These are phyloP conservation scores for Paramuricea clavata DNA, from an alignment of 92 coral and sea anemone species.

Conservation along the genomic window DNA sequence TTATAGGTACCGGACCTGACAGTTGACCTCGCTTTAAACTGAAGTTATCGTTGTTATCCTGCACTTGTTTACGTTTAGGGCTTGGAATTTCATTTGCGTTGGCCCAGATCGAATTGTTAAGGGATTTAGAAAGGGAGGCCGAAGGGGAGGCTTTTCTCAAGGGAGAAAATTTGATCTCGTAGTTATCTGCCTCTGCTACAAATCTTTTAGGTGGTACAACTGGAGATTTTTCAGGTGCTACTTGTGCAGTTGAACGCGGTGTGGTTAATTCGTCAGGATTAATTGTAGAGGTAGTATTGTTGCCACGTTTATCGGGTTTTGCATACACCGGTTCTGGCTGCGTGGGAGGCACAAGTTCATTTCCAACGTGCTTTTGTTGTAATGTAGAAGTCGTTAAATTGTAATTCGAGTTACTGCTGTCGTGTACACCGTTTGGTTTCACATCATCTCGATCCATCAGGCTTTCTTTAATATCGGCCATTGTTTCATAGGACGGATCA, in stretches of 20 bases:
- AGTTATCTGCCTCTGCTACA: background rate
- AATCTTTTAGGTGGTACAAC: conserved; percentile 31
- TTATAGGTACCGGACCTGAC: conserved; percentile 8
- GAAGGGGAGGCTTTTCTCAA: conserved; percentile 35
- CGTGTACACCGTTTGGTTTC: background rate
- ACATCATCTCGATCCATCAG: background rate
- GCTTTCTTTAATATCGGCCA: background rate
- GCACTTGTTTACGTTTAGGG: conserved; percentile 25
- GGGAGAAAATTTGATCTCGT: conserved; percentile 34
- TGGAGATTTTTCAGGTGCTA: background rate
- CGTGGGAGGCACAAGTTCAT: background rate
- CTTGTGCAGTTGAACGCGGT: background rate
- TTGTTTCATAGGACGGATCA: background rate
- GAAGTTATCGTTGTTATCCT: conserved; percentile 12
- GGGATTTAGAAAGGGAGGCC: conserved; percentile 16
- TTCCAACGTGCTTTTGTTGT: background rate
- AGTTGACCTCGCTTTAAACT: conserved; percentile 24
- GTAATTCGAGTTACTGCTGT: background rate
- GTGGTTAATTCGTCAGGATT: background rate
- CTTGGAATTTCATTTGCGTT: conserved; percentile 18
- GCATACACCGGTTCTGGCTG: conserved; percentile 25
- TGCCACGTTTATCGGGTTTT: conserved; percentile 10
- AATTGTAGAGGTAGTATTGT: background rate
- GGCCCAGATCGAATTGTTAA: conserved; percentile 30
- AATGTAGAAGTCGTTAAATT: background rate